Percentiles rank a stretch among this genome's conserved stretches.
phyloP scores from a whole-genome alignment of 2,113 vertebrate genomes.

The Athene noctua region DNA sequence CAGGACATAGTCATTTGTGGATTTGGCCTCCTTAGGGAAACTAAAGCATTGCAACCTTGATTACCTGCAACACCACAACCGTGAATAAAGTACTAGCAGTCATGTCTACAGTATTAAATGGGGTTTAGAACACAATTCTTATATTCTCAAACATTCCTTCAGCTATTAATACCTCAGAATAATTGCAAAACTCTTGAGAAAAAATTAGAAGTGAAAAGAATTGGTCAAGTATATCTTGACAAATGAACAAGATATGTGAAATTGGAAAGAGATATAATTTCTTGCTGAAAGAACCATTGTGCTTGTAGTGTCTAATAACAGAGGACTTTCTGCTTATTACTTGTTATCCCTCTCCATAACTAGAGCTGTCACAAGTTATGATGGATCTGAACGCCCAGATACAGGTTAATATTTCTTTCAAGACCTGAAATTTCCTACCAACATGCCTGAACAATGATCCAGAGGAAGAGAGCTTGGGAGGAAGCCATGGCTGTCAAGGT shows the following conservation, averaged over 20 bases:
- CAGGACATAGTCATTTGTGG: background rate
- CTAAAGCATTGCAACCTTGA: background rate
- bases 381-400: background rate
- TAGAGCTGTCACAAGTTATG: background rate
- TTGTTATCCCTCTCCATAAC: background rate
- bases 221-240: background rate
- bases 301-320: background rate
- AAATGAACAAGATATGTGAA: background rate
- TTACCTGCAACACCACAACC: background rate
- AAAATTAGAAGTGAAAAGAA: background rate
- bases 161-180: constrained; percentile 5
- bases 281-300: background rate
- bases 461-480: background rate
- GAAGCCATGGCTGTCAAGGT: background rate
- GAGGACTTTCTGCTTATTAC: background rate
- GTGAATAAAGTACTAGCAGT: background rate
- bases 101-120: background rate
- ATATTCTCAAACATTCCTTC: background rate
- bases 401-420: background rate
- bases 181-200: background rate
- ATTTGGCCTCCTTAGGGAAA: background rate
- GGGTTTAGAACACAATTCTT: background rate
- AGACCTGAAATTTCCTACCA: background rate
- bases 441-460: background rate
- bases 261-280: constrained; percentile 4